Base-by-base conservation (phyloP, 2,888 invertebrate species). In the Limnephilus lunatus region DNA sequence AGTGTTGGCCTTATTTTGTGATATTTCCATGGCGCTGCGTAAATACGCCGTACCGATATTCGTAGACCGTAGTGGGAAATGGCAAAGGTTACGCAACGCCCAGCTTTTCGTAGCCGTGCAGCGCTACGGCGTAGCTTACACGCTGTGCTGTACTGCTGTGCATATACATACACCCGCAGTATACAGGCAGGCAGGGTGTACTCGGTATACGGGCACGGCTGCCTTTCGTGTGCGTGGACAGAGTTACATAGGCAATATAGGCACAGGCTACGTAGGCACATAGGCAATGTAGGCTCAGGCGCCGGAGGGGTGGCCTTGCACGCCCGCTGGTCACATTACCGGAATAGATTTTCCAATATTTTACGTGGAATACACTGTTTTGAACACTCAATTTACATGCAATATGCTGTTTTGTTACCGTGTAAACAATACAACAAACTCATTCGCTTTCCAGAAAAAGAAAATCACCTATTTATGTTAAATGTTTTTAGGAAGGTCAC, bases 71-170 rank as follows among this genome's bases (percentile, higher is more conserved):
- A 88, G 68, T 80, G 82, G 53, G 88, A 91, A 91, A 90, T 90
- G 85, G 81, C 90, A 83, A 90, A 90, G 90, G 90, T 90, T 90
- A 83, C 90, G 90, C 90, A 85, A 85, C 90, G 83, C 68, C 68
- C 90, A 31, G 90, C 90, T 82, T 85, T 82, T n/a, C 81, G 83
- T 82, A 82, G 83, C 83, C 48, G 25, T 90, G 90, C 90, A 90
- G 90, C 90, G 90, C 90, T 85, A 83, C 90, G 83, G 88, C 88
- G 88, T 89, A 89, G 88, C 90, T 68, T 85, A 90, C 83, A 48
- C 90, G 86, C 86, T 48, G 86, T 44, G 44, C 35, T 39, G 88
- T 81, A 80, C 88, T 44, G 44, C 35, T 39, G 88, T 81, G 88
- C 88, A 88, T 80, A 80, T 81, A 89, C 53, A 68, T 19, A 14